Evolutionary conservation across 1,140 invertebrate species (phyloP).

Genomic region (Agrilus planipennis): DNA sequence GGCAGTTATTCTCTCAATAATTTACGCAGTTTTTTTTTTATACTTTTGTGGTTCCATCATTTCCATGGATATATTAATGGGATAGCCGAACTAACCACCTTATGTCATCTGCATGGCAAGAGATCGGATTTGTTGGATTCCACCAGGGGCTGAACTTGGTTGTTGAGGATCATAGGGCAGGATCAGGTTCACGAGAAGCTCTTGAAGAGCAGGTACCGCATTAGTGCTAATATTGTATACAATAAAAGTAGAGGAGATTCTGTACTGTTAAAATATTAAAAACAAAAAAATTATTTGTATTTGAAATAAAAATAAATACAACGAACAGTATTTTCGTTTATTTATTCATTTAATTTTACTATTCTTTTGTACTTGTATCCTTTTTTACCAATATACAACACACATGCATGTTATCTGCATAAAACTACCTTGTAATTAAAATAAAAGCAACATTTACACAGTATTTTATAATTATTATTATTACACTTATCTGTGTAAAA

Average conservation of each 20-base stretch:
- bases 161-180: slow-evolving; percentile 42
- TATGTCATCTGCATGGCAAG: slow-evolving; percentile 41
- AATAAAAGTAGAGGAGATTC: slow-evolving; percentile 67
- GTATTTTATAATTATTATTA: too few relatives aligned
- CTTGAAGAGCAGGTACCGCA: slow-evolving; percentile 74
- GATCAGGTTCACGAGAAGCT: slow-evolving; percentile 68
- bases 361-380: too few relatives aligned
- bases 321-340: too few relatives aligned
- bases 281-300: slow-evolving; percentile 69
- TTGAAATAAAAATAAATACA: slow-evolving; percentile 42
- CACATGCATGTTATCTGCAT: too few relatives aligned
- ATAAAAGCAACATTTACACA: too few relatives aligned
- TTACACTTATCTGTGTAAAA: too few relatives aligned
- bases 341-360: too few relatives aligned
- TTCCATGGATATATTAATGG: slow-evolving; percentile 38
- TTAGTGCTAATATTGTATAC: slow-evolving; percentile 81
- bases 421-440: too few relatives aligned
- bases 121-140: slow-evolving; percentile 42
- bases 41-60: slow-evolving; percentile 38
- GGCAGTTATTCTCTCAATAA: too few relatives aligned
- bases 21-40: too few relatives aligned
- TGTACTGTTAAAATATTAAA: slow-evolving; percentile 45
- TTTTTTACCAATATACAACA: too few relatives aligned
- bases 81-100: slow-evolving; percentile 34
- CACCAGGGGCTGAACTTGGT: slow-evolving; percentile 34